Base-by-base conservation (phyloP, 1,140 invertebrate species). In the Drosophila mauritiana region DNA sequence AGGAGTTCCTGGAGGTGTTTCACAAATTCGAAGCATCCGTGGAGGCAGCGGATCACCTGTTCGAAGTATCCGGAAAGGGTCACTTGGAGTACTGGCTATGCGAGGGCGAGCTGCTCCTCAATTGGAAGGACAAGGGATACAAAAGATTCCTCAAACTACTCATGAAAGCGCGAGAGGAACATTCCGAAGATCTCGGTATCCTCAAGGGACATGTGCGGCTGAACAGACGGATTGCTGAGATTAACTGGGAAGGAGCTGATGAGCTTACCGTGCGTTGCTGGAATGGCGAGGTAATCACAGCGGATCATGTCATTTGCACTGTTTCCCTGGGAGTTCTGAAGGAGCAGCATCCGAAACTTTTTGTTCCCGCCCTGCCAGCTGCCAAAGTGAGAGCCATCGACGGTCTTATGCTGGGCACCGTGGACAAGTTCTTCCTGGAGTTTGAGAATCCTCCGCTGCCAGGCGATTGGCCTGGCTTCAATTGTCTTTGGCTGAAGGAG, bases 391-490 rank as follows among this genome's bases (percentile, higher is more conserved):
- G 93, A 36, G 92, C 94, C 0, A 96, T 96, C 20, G 92, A 95
- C 86, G 94, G 93, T n/a, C 90, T 97, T 1, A 94, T 94, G 12
- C 94, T 96, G 70, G 96, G 96, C 39, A 94, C 94, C 2, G 94
- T 97, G 1, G 94, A 96, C 80, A 97, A 97, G 92, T 94, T 98
- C 53, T 97, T 96, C 75, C 79, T 97, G 17, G 94, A 95, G 85
- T 97, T 95, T 74, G 82, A 93, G 1, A 84, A 93, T 43, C 93
- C 93, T 25, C 96, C 96, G 93, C 95, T 95, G 94, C 93, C 94
- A 2, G 80, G 93, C 40, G 90, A 92, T 37, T 91, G 75, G 53
- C 81, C 82, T 43, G 93, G 91, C 43, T 94, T 93, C 64, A 89
- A 84, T 58, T 93, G 94, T 25, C 76, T 95, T 4, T 95, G 95